These are phyloP conservation scores for Elegia similella DNA, from an alignment of 2,888 invertebrate species.

Conservation along the genomic window DNA sequence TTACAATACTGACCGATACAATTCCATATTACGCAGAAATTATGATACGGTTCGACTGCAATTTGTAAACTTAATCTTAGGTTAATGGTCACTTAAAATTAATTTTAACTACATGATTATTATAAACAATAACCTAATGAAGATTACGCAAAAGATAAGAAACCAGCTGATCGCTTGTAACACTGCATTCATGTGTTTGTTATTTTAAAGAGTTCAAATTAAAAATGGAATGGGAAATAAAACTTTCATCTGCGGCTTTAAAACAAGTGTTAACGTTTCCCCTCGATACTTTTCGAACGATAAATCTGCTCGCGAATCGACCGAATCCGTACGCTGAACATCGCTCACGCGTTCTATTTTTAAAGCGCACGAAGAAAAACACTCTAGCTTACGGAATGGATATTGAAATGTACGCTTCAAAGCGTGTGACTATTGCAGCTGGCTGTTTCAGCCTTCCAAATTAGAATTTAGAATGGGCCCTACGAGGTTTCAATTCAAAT, in stretches of 20 bases:
- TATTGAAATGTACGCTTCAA: slow-evolving; percentile 46
- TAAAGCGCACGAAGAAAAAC: slow-evolving; percentile 62
- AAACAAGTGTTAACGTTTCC: slow-evolving; percentile 66
- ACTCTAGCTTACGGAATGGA: slow-evolving; percentile 50
- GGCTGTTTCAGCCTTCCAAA: slow-evolving; percentile 30
- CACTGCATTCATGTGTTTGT: slow-evolving; percentile 40
- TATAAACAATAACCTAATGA: slow-evolving; percentile 40
- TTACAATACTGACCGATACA: slow-evolving; percentile 58
- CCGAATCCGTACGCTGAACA: slow-evolving; percentile 60
- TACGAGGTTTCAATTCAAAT: slow-evolving; percentile 55
- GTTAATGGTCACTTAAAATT: slow-evolving; percentile 71
- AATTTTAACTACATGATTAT: slow-evolving; percentile 43
- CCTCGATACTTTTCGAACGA: slow-evolving; percentile 59
- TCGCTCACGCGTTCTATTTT: slow-evolving; percentile 65
- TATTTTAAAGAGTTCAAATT: slow-evolving; percentile 62
- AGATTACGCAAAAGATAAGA: slow-evolving; percentile 30
- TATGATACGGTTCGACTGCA: slow-evolving; percentile 53
- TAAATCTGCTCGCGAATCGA: slow-evolving; percentile 75
- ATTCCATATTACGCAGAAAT: slow-evolving; percentile 57
- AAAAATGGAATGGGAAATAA: slow-evolving; percentile 66
- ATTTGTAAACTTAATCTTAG: slow-evolving; percentile 66
- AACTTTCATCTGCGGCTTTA: slow-evolving; percentile 72
- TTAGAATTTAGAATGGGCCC: slow-evolving; percentile 54
- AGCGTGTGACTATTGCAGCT: slow-evolving; percentile 37
- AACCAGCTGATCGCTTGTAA: slow-evolving; percentile 46